Evolutionary conservation across 2,113 vertebrate genomes (phyloP).

Genomic region (Abramis brama): DNA sequence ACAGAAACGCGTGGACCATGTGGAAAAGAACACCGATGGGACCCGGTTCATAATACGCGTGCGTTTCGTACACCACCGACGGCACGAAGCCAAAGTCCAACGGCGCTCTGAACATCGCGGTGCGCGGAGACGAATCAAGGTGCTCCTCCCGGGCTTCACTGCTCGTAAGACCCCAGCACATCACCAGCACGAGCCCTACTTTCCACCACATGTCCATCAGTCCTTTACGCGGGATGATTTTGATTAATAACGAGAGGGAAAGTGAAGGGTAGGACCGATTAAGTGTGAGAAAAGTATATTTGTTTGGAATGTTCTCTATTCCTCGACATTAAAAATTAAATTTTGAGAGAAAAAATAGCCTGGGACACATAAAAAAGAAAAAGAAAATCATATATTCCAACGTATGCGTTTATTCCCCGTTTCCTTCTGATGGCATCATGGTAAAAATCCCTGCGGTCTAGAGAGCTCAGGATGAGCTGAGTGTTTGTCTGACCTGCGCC

Average conservation of each 20-base stretch:
- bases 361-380: background rate
- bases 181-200: constrained; percentile 75
- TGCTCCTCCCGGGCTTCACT: constrained; percentile 67
- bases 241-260: background rate
- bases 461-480: constrained; percentile 26
- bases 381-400: constrained; percentile 33
- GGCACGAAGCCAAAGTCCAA: constrained; percentile 89
- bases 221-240: background rate
- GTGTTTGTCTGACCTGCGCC: constrained; percentile 39
- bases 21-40: constrained; percentile 83
- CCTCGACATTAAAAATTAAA: constrained; percentile 26
- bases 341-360: background rate
- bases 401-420: constrained; percentile 53
- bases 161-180: constrained; percentile 74
- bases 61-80: constrained; percentile 81
- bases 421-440: constrained; percentile 49
- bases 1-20: constrained; percentile 85
- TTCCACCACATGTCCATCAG: constrained; percentile 75
- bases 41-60: constrained; percentile 81
- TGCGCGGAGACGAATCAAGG: constrained; percentile 58
- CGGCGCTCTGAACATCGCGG: constrained; percentile 51
- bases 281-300: background rate
- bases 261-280: background rate
- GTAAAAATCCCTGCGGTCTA: constrained; percentile 54
- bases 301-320: background rate